Conservation (phyloP, 2,888 invertebrate genomes). For the Drosophila mulleri region DNA sequence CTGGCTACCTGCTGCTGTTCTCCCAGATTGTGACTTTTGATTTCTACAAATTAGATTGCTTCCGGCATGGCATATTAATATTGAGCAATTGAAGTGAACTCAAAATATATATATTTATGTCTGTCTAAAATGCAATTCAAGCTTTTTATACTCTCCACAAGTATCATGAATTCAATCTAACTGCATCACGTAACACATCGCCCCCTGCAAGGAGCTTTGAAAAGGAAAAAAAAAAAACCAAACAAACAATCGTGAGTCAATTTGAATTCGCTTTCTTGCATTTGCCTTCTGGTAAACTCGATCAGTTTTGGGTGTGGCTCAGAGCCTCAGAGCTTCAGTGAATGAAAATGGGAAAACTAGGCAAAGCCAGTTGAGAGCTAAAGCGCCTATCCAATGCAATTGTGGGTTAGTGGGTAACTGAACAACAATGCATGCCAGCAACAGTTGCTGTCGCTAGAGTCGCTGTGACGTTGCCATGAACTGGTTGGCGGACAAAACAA, state of each 20-base stretch:
- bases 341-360: conserved; percentile 58
- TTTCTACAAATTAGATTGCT: too few species aligned
- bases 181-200: background rate
- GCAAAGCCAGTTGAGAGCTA: conserved; percentile 28
- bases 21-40: too few species aligned
- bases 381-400: conserved; percentile 54
- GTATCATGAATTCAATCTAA: background rate
- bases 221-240: background rate
- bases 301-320: conserved; percentile 53
- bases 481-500: conserved; percentile 48
- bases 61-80: too few species aligned
- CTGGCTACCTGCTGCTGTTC: background rate
- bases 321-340: conserved; percentile 37
- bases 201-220: background rate
- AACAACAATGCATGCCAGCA: conserved; percentile 60
- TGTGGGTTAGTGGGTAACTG: conserved; percentile 81
- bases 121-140: background rate
- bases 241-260: conserved; percentile 1
- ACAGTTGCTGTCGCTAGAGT: background rate
- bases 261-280: conserved; percentile 2
- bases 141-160: background rate
- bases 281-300: conserved; percentile 50
- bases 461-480: conserved; percentile 23
- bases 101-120: background rate
- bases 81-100: background rate